These are phyloP conservation scores for Drosophila orena DNA, from an alignment of 1,140 invertebrate genomes.

Conservation along the genomic window DNA sequence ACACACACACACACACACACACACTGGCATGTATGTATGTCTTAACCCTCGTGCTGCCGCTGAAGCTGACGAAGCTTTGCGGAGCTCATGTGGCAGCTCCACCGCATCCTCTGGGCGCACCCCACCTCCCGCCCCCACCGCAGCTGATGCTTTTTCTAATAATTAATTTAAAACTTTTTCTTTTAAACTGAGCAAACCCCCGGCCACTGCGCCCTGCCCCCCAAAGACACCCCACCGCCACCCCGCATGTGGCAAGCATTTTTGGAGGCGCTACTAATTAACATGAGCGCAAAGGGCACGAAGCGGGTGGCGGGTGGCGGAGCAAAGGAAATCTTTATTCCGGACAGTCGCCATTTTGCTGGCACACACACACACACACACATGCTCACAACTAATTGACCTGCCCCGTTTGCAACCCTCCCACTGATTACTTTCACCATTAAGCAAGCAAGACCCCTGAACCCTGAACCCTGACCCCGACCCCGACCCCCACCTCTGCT, in stretches of 20 bases:
- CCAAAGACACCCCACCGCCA: too few species aligned
- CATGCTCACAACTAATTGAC: constrained; percentile 21
- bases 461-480: constrained; percentile 12
- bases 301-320: too few species aligned
- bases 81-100: constrained; percentile 41
- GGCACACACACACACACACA: not conserved
- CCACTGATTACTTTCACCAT: constrained; percentile 39
- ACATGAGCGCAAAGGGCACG: constrained; percentile 17
- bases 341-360: constrained; percentile 10
- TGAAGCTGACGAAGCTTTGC: constrained; percentile 40
- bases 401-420: not conserved
- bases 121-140: constrained; percentile 18
- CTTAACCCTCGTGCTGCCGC: constrained; percentile 49
- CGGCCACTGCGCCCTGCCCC: not conserved
- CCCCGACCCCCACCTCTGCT: not conserved
- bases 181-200: constrained; percentile 55
- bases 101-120: constrained; percentile 7
- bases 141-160: constrained; percentile 84
- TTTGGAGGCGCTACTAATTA: constrained; percentile 54
- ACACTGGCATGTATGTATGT: constrained; percentile 33
- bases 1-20: constrained; percentile 2
- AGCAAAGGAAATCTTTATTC: not conserved
- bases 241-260: constrained; percentile 22
- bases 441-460: constrained; percentile 37
- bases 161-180: constrained; percentile 85